Evolutionary conservation across 2,888 invertebrate genomes (phyloP).

Genomic region (Adelphocoris suturalis): DNA sequence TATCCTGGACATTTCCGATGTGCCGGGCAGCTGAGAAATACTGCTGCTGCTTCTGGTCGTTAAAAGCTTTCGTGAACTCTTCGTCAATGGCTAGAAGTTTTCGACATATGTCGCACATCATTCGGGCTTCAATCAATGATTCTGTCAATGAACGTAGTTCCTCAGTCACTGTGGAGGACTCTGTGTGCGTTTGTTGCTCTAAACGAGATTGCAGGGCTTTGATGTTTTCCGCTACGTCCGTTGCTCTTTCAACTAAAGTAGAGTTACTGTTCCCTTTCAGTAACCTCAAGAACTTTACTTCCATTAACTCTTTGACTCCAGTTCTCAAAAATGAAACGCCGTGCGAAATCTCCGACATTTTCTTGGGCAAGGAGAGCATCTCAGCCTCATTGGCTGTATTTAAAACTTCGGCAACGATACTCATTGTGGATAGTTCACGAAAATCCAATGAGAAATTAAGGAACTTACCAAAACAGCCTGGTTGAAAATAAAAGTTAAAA

Average conservation of each 20-base stretch:
- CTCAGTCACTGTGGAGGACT: constrained; percentile 21
- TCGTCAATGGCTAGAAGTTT: constrained; percentile 48
- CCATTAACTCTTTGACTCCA: constrained; percentile 47
- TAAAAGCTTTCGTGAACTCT: constrained; percentile 37
- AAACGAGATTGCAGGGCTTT: constrained; percentile 41
- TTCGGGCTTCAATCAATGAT: constrained; percentile 56
- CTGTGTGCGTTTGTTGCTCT: constrained; percentile 13
- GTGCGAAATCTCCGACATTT: constrained; percentile 43
- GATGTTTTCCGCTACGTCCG: constrained; percentile 51
- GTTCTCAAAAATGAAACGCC: constrained; percentile 20
- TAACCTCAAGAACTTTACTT: constrained; percentile 41
- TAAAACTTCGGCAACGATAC: constrained; percentile 56
- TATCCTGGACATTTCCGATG: constrained; percentile 79
- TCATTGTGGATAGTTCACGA: background rate
- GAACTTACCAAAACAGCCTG: background rate
- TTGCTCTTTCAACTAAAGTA: constrained; percentile 16
- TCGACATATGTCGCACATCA: constrained; percentile 22
- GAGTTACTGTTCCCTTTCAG: constrained; percentile 8
- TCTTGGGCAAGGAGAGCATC: constrained; percentile 55
- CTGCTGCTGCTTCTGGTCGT: background rate
- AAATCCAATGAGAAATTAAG: background rate
- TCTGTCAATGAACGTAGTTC: constrained; percentile 49
- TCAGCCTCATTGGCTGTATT: constrained; percentile 53
- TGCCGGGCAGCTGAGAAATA: constrained; percentile 81
- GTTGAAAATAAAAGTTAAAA: background rate